Evolutionary conservation across 2,113 vertebrate genomes (phyloP).

Genomic region (Cnemophilus loriae): DNA sequence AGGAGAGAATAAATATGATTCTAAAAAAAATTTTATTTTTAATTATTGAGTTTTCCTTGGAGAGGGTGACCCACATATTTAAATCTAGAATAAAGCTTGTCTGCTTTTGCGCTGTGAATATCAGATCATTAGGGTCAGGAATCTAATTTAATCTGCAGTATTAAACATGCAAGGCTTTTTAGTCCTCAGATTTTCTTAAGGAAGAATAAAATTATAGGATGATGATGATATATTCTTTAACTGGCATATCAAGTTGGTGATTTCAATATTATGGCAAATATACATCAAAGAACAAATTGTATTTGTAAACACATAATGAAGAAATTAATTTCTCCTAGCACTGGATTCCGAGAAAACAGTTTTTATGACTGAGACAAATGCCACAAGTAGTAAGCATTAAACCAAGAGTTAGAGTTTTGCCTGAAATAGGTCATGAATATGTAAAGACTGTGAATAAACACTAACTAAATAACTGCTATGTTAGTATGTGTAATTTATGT

Average conservation of each 20-base stretch:
- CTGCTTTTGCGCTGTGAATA: constrained; percentile 7
- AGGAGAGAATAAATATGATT: background rate
- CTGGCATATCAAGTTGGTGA: background rate
- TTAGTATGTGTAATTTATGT: background rate
- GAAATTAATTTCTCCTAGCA: background rate
- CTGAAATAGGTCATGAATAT: background rate
- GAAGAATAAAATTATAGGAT: background rate
- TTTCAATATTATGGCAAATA: background rate
- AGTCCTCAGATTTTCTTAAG: background rate
- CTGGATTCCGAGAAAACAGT: background rate
- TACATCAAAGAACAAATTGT: background rate
- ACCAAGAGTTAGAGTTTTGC: background rate
- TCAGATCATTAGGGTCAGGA: background rate
- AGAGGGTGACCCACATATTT: constrained; percentile 3
- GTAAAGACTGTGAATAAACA: background rate
- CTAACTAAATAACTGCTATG: background rate
- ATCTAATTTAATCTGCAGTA: background rate
- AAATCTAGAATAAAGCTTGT: background rate
- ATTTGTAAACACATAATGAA: background rate
- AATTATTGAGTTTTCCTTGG: constrained; percentile 13
- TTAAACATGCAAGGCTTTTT: background rate
- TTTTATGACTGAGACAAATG: background rate
- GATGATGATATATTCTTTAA: background rate
- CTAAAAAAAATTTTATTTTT: background rate
- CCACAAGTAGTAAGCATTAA: background rate